A percentile compares a stretch with the other conserved stretches of the same genome.
These are phyloP conservation scores for Zingel zingel DNA, from an alignment of 2,113 vertebrate genomes.

Conservation along the genomic window DNA sequence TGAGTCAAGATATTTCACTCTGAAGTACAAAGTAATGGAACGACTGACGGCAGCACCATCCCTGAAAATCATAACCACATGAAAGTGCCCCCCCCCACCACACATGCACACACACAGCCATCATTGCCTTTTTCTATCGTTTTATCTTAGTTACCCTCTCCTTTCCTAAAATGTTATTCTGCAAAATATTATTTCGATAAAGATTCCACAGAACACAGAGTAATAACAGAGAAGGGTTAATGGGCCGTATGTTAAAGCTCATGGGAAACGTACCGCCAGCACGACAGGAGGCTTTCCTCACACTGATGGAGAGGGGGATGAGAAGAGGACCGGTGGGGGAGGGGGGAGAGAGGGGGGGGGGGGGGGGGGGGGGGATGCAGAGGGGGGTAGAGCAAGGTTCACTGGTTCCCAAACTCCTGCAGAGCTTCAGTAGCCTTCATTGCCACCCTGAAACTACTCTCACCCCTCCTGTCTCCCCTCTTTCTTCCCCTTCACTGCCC, in stretches of 20 bases:
- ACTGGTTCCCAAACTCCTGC: slow-evolving; percentile 81
- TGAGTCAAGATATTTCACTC: not conserved
- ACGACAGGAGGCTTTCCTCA: slow-evolving; percentile 79
- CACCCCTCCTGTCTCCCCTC: slow-evolving; percentile 69
- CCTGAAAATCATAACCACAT: not conserved
- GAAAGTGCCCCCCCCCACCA: not conserved
- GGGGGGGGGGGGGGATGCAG: slow-evolving; percentile 20
- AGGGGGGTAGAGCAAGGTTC: slow-evolving; percentile 68
- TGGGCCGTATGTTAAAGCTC: slow-evolving; percentile 75
- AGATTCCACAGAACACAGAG: slow-evolving; percentile 46
- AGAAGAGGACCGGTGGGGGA: slow-evolving; percentile 39
- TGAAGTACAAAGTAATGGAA: not conserved
- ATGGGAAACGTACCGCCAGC: slow-evolving; percentile 73
- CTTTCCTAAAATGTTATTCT: slow-evolving; percentile 44
- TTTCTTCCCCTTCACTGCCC: slow-evolving; percentile 74
- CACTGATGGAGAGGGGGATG: slow-evolving; percentile 70
- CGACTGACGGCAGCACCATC: not conserved
- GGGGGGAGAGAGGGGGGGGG: slow-evolving; percentile 33
- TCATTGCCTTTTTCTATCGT: not conserved
- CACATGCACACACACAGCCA: not conserved
- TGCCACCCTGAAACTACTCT: slow-evolving; percentile 73
- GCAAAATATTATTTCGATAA: slow-evolving; percentile 67
- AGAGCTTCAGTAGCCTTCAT: slow-evolving; percentile 76
- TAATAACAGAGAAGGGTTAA: slow-evolving; percentile 67
- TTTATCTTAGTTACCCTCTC: slow-evolving; percentile 33